These are phyloP conservation scores for Gopherus evgoodei DNA, from an alignment of 2,113 vertebrate species.

Conservation along the genomic window DNA sequence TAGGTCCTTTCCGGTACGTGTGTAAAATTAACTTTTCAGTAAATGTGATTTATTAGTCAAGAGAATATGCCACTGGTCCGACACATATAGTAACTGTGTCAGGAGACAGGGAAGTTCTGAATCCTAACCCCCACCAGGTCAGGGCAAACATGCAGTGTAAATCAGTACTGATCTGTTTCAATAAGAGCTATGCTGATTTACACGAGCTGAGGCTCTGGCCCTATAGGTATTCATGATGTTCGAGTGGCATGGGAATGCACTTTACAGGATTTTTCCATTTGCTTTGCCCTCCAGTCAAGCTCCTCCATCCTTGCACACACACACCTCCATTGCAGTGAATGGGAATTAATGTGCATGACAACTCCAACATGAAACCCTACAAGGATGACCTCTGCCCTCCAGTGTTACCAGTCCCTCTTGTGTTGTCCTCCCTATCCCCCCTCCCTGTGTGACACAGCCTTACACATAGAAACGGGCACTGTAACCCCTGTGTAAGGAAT, in stretches of 20 bases:
- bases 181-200: neutral
- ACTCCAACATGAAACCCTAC: neutral
- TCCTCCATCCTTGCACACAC: neutral
- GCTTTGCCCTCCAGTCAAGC: conserved; percentile 21
- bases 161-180: neutral
- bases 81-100: neutral
- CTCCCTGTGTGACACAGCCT: neutral
- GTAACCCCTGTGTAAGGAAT: neutral
- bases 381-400: neutral
- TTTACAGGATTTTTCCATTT: neutral
- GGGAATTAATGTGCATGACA: neutral
- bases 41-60: neutral
- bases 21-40: neutral
- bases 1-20: neutral
- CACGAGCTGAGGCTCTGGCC: neutral
- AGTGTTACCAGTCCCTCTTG: neutral
- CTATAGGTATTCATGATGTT: fast-evolving
- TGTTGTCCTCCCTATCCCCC: neutral
- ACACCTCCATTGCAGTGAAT: neutral
- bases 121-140: neutral
- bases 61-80: fast-evolving
- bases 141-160: neutral
- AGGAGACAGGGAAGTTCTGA: neutral
- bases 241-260: neutral
- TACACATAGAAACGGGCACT: neutral